Percentiles rank a stretch among this genome's conserved stretches.
These are phyloP conservation scores for Diadema setosum DNA, from an alignment of 35 echinoderm and acorn worm genomes.

Conservation along the genomic window DNA sequence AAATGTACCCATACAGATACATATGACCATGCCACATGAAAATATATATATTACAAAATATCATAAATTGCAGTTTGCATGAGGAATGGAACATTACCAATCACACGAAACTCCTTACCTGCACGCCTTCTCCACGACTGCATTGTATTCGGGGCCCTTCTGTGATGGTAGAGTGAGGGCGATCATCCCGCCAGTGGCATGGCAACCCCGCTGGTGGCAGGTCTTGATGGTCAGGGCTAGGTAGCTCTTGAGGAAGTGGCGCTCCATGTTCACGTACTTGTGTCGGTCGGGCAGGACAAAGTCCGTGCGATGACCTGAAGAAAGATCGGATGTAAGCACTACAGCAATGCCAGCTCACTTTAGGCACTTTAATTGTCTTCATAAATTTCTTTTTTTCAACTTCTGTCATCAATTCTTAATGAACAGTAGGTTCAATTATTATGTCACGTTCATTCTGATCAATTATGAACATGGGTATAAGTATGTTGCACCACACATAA, in stretches of 20 bases:
- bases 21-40: too few species aligned
- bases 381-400: too few species aligned
- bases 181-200: slow-evolving; percentile 71
- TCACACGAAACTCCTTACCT: slow-evolving; percentile 50
- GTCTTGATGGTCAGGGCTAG: slow-evolving; percentile 59
- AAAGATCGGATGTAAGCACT: not conserved
- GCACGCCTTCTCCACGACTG: slow-evolving; percentile 25
- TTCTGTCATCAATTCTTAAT: too few species aligned
- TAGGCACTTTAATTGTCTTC: too few species aligned
- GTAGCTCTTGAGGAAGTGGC: slow-evolving; percentile 76
- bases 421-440: too few species aligned
- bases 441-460: too few species aligned
- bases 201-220: slow-evolving; percentile 61
- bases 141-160: slow-evolving; percentile 11
- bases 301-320: slow-evolving; percentile 49
- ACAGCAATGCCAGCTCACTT: not conserved
- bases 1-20: too few species aligned
- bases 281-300: slow-evolving; percentile 66
- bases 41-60: too few species aligned
- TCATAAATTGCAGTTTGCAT: too few species aligned
- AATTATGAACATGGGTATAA: too few species aligned
- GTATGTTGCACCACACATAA: too few species aligned
- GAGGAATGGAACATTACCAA: too few species aligned
- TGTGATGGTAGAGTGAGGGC: slow-evolving; percentile 1
- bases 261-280: slow-evolving; percentile 77